A percentile compares a stretch with the other conserved stretches of the same genome.
phyloP scores from a whole-genome alignment of 2,797 vertebrate species.

The Gymnoscopelus braueri region DNA sequence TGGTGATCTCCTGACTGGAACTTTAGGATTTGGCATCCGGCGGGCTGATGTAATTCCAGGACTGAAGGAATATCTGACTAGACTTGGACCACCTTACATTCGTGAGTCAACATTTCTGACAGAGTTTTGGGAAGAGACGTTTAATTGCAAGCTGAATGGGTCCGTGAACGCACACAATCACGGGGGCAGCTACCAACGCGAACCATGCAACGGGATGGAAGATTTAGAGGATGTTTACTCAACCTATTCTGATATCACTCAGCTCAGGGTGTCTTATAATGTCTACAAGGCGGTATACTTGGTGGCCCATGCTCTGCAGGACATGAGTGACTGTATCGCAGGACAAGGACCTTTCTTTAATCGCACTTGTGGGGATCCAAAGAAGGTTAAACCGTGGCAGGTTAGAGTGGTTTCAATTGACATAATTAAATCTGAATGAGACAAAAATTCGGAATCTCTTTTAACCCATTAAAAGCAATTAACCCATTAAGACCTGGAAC shows the following conservation, averaged over 20 bases:
- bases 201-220: conserved; percentile 64
- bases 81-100: conserved; percentile 39
- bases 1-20: conserved; percentile 77
- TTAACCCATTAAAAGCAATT: too few relatives aligned
- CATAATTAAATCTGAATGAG: neutral
- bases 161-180: conserved; percentile 69
- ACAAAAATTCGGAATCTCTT: too few relatives aligned
- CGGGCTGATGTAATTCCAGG: conserved; percentile 75
- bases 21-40: conserved; percentile 81
- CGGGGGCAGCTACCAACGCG: conserved; percentile 9
- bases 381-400: conserved; percentile 71
- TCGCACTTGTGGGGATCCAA: conserved; percentile 64
- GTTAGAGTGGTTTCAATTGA: conserved; percentile 43
- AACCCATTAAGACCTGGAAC: too few relatives aligned
- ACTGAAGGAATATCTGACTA: conserved; percentile 73
- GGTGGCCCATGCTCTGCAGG: conserved; percentile 76
- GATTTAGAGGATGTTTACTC: conserved; percentile 64
- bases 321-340: conserved; percentile 67
- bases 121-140: conserved; percentile 78
- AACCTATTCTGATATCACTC: conserved; percentile 73
- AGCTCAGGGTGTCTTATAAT: conserved; percentile 80
- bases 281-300: conserved; percentile 81
- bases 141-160: conserved; percentile 68
- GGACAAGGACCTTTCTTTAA: conserved; percentile 73
- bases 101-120: conserved; percentile 57